Base-by-base conservation (phyloP, 1,140 invertebrate genomes). In the Cherax quadricarinatus region DNA sequence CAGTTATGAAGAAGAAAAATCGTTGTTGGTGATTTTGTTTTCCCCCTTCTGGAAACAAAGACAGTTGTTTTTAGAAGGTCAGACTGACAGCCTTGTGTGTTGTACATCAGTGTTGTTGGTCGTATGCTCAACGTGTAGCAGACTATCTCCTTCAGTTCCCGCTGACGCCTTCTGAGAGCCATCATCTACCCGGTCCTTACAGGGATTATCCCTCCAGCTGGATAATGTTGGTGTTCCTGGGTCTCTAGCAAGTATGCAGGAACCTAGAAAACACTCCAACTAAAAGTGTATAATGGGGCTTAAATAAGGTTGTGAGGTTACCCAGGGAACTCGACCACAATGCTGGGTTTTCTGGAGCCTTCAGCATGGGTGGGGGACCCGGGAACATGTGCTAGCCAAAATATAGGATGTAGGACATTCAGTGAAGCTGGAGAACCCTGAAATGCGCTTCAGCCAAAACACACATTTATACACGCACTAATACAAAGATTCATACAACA, bases 1-100 rank as follows among this genome's bases (percentile, higher is more conserved):
- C 57, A 62, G 83, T 66, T 85, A 85, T 66, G 83, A 85, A 81
- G 83, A 85, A 81, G 21, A 75, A 30, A 75, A 75, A 75, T n/a
- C 70, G 6, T 75, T 30, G 70, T 75, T 75, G 70, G 70, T 75
- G 70, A 75, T 75, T 75, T 75, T 75, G 1, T 1, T 75, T 75
- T 75, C 9, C 70, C 21, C 70, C 24, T 75, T 75, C n/a, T 75
- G 24, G n/a, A 30, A 75, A 75, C 62, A 75, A 7, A 30, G n/a
- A 75, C n/a, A 66, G 66, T 70, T 75, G 70, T 75, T 75, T 75
- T 75, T 75, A 75, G 70, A 75, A 75, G 70, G 70, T 5, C 70
- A 75, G 70, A 75, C 70, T 75, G 70, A 75, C 70, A 75, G 70
- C 70, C 70, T 75, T 75, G 70, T 75, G 70, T 75, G 70, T 75